Evolutionary conservation across 2,113 vertebrate species (phyloP), one percentile per base, ranked within the genome.

Genomic region (Carassius gibelio): DNA sequence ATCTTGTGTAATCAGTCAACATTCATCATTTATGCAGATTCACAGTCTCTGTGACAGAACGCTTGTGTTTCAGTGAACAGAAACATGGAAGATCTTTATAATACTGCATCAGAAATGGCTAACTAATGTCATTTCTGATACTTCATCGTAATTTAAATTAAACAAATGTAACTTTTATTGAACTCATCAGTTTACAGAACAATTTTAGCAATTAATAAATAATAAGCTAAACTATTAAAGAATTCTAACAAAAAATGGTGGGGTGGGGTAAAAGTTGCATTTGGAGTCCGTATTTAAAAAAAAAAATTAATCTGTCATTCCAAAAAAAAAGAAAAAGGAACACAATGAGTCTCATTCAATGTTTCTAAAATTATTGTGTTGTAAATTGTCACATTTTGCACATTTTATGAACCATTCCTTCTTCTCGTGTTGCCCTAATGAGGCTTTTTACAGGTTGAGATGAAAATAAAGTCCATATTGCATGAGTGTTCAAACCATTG

Each of bases 21-120:
- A 17, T 36, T 74, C 71, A 75, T 50, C 42, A 75, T 72, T 72
- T 42, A 7, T 71, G 17, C 68, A 71, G 34, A 42, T 45, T 74
- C 71, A 48, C 62, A 30, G 21, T n/a, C 36, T 71, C 68, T 21
- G 26, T 34, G 68, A 71, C 34, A 71, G 68, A 71, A 71, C 68
- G 9, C 21, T 21, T 38, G 30, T 17, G 66, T 38, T 69, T 38
- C 17, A 38, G 3, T 15, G 26, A 66, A 30, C 30, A 1, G 17
- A 71, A 71, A 42, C 71, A 59, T 21, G 75, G 50, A 77, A 77
- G 75, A 77, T 57, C 30, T 57, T 21, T 57, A 57, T 21, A 57
- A 59, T 38, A 7, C 50, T 36, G 30, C 8, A n/a, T 75, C 21
- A 34, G n/a, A 62, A 26, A 23, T 11, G 59, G n/a, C 59, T n/a